Conservation (phyloP, 2,888 invertebrate genomes). For the Meliscaeva auricollis region DNA sequence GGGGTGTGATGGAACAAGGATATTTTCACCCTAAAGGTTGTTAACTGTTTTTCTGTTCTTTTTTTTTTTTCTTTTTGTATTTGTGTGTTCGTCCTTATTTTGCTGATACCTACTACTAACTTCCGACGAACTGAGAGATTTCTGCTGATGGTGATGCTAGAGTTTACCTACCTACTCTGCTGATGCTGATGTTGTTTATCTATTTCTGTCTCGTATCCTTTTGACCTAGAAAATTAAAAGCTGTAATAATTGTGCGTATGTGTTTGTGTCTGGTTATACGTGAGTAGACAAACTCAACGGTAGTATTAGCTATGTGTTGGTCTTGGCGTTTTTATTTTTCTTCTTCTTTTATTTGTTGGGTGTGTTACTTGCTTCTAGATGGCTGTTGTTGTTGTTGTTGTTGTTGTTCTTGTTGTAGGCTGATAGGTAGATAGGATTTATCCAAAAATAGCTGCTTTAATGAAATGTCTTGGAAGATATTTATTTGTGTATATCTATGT, state of each 20-base stretch:
- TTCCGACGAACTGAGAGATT: slow-evolving; percentile 5
- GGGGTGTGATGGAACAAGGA: slow-evolving; percentile 49
- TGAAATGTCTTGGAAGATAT: slow-evolving; percentile 30
- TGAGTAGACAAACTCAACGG: neutral
- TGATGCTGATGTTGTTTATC: slow-evolving; percentile 67
- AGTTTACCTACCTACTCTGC: neutral
- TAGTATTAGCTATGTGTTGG: neutral
- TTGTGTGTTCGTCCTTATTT: slow-evolving; percentile 31
- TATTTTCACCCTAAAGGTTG: slow-evolving; percentile 60
- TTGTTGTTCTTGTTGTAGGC: no score
- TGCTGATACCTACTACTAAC: slow-evolving; percentile 26
- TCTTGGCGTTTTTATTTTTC: slow-evolving; percentile 4
- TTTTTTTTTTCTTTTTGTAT: neutral
- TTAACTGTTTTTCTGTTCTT: slow-evolving; percentile 16
- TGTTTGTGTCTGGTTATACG: slow-evolving; percentile 10
- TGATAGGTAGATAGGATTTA: neutral
- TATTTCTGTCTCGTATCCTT: slow-evolving; percentile 72
- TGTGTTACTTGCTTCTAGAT: slow-evolving; percentile 5
- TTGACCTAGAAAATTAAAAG: slow-evolving; percentile 75
- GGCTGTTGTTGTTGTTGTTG: no score
- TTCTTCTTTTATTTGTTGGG: slow-evolving; percentile 27
- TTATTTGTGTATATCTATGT: slow-evolving; percentile 10
- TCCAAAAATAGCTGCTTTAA: slow-evolving; percentile 34
- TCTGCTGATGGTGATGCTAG: slow-evolving; percentile 45
- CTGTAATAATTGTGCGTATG: slow-evolving; percentile 48